These are phyloP conservation scores for Stichopus horrens DNA, from an alignment of 53 echinoderm and acorn worm genomes.

Conservation along the genomic window DNA sequence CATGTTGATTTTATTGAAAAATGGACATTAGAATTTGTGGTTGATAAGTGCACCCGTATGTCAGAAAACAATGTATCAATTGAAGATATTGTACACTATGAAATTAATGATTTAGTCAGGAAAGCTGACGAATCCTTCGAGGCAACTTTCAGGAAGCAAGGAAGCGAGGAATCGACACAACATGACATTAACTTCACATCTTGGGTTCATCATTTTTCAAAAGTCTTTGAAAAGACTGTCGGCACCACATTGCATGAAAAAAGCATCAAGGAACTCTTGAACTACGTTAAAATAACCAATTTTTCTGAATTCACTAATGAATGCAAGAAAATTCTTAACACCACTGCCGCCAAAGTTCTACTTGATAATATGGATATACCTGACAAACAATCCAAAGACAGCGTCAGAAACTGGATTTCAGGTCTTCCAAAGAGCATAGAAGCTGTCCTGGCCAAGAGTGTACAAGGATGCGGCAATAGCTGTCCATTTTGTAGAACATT, in stretches of 20 bases:
- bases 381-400: neutral
- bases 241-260: neutral
- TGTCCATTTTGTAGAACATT: conserved; percentile 32
- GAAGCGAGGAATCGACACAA: neutral
- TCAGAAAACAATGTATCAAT: neutral
- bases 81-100: neutral
- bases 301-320: neutral
- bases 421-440: neutral
- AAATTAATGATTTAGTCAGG: neutral
- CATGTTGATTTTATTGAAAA: neutral
- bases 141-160: neutral
- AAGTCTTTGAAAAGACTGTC: neutral
- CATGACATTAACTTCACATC: neutral
- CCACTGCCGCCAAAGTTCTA: neutral
- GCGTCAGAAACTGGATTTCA: neutral
- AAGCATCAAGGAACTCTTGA: neutral
- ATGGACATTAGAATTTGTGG: neutral
- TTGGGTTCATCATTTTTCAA: neutral
- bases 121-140: neutral
- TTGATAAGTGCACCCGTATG: neutral
- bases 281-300: neutral
- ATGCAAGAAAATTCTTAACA: neutral
- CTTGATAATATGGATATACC: neutral
- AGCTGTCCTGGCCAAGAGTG: neutral
- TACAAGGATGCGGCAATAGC: neutral